Evolutionary conservation across 2,888 invertebrate species (phyloP), one percentile per base, ranked within the genome.

Genomic region (Enchytraeus crypticus): DNA sequence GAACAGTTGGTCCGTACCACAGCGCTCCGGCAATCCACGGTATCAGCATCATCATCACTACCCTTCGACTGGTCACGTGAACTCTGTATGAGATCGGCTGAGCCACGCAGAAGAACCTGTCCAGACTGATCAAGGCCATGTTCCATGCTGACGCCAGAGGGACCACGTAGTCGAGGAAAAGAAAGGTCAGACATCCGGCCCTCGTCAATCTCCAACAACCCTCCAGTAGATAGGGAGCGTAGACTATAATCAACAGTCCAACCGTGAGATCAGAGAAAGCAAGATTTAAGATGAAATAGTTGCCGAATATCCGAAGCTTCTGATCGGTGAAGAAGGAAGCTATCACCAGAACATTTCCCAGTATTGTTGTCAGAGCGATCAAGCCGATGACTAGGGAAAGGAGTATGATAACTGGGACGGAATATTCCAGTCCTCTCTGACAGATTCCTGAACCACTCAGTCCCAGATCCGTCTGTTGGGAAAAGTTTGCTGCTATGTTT

Each of bases 261-360:
- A 71, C 67, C 14, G 70, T 61, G 26, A 71, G 59, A 49, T 71
- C 71, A 3, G 71, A 63, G 21, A 71, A 63, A 23, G 70, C 69
- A 5, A 71, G 57, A 54, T 71, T 71, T 5, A 71, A 55, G 45
- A 71, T 71, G 55, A 71, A 66, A 57, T 65, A 70, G 57, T 71
- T 71, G 49, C 68, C 67, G 45, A 71, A 71, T 14, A 59, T 64
- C 14, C 71, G 56, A 5, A 71, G 61, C 23, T 63, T 60, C 45
- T 59, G 59, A 33, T 70, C 66, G n/a, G 57, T 62, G 23, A 58
- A 62, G 59, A 71, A 71, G 2, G 68, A 68, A 38, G 68, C 38
- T 21, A 71, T 54, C 14, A 71, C 71, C 29, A 71, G 51, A 5
- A 64, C 38, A 57, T 71, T 70, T 26, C 67, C 67, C 3, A 61